phyloP scores from a whole-genome alignment of 2,113 vertebrate species.

The Shinisaurus crocodilurus region DNA sequence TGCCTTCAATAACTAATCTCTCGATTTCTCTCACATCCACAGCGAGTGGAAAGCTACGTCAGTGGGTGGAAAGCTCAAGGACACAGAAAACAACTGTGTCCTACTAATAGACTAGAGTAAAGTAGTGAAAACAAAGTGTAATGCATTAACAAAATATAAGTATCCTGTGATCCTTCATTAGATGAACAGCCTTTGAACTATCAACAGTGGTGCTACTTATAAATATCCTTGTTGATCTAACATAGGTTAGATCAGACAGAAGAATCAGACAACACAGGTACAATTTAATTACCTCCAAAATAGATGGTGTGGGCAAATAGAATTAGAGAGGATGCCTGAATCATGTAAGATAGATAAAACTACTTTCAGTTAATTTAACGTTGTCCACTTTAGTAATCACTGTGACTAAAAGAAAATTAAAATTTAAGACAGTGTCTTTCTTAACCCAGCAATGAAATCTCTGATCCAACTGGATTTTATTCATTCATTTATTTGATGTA shows the following conservation, averaged over 20 bases:
- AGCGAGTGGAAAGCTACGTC: background rate
- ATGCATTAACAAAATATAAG: background rate
- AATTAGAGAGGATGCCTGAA: background rate
- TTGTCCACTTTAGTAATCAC: background rate
- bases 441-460: constrained; percentile 13
- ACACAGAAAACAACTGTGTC: background rate
- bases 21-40: background rate
- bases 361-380: background rate
- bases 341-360: background rate
- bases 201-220: background rate
- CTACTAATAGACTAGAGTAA: background rate
- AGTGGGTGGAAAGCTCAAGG: background rate
- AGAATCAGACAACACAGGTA: background rate
- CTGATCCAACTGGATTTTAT: background rate
- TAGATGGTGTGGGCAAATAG: background rate
- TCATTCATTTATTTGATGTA: background rate
- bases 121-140: background rate
- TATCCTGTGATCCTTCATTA: background rate
- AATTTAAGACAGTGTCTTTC: fast-evolving
- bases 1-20: background rate
- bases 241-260: background rate
- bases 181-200: background rate
- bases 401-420: background rate
- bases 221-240: background rate
- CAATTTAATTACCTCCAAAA: constrained; percentile 19